Evolutionary conservation across 2,888 invertebrate genomes (phyloP), one percentile per base, ranked within the genome.

Genomic region (Loripinus fragilis): DNA sequence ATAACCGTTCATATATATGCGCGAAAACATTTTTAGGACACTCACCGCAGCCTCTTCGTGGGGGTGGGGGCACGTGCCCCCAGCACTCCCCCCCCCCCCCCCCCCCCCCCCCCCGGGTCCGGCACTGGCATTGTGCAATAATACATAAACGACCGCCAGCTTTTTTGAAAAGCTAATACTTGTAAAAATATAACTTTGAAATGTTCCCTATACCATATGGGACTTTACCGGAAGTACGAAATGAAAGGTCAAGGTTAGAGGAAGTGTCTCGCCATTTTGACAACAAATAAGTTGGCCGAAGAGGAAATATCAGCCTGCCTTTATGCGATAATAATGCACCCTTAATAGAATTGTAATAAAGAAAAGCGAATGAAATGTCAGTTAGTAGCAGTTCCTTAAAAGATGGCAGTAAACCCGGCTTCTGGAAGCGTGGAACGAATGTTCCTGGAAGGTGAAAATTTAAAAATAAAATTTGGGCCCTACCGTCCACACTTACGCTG

Each of bases 371-470:
- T 45, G 80, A 45, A 65, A 90, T 90, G 90, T 88, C 90, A 41
- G 78, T 85, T 28, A 70, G 83, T 68, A 86, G 86, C 64, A 86
- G 80, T 74, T 78, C 85, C 48, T 74, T 84, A 23, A 83, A 86
- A 65, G 84, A 88, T 41, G 82, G 85, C 33, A 85, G 71, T 60
- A 87, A 87, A 79, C 50, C 88, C 50, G 88, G 88, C 28, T 90
- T 90, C 74, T 91, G 90, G 90, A 91, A 91, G 79, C 87, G 88
- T 50, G 87, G 87, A 48, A 80, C 82, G 38, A 87, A 78, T 79
- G 88, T 89, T 67, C 90, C 91, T 20, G 91, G 90, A 81, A 91
- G 90, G 91, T 91, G 76, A 66, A 41, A 72, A 17, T 48, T 2
- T 48, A 38, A 65, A 64, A 68, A n/a, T n/a, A n/a, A n/a, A n/a